Evolutionary conservation across 2,797 vertebrate genomes (phyloP), one percentile per base, ranked within the genome.

Genomic region (Pygocentrus nattereri): DNA sequence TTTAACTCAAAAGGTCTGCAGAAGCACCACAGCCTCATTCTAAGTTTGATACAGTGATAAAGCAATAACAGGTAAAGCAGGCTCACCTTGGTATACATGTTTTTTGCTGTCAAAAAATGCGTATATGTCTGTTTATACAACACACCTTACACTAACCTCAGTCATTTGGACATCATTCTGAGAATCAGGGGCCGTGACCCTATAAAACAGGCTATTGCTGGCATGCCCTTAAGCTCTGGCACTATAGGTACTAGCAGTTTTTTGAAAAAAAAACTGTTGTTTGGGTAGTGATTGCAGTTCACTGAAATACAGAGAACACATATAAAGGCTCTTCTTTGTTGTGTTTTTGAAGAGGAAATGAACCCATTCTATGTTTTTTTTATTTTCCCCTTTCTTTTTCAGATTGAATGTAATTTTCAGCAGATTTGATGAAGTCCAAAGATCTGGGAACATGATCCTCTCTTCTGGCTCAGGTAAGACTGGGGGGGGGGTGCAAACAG

Each of bases 361-460:
- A 19, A 49, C 3, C 23, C 15, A 38, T 67, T 30, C 5, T 30
- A 0, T 34, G 12, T 18, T 44, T 27, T 56, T 50, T 3, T 21
- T 50, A 54, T 30, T 38, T 19, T 85, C 84, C 83, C 1, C 18
- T 67, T n/a, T n/a, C n/a, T n/a, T n/a, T 82, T 59, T 81, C 86
- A 99, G 98, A 90, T 95, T 99, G 95, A 99, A 98, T 96, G 97
- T 98, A 90, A 99, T 99, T 94, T 99, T 99, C 93, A 96, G 94
- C 84, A 98, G 96, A 93, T 99, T 99, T 0, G 98, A 99, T 88
- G 98, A 99, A 90, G 98, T 99, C 88, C 98, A 99, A 91, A 97
- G 96, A 93, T 97, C 97, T 30, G 98, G 98, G 88, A 96, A 96
- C 91, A 99, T 99, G 97, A 96, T 98, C 81, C 94, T 94, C 12